A percentile compares a stretch with the other conserved stretches of the same genome.
Evolutionary conservation across 1,140 invertebrate genomes (phyloP).

Genomic region (Diorhabda elongata): DNA sequence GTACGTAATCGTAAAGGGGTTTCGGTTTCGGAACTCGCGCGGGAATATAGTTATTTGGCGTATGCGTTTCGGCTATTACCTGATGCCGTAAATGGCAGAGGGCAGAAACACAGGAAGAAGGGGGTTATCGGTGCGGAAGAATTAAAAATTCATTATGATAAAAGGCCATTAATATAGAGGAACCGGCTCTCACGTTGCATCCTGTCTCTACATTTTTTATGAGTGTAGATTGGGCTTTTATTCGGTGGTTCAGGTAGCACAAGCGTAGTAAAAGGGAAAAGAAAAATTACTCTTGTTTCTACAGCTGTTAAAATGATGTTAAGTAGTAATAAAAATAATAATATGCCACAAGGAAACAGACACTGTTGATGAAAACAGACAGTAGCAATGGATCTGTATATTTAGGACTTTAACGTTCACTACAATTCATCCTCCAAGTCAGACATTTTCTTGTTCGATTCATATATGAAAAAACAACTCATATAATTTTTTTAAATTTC

Average conservation of each 20-base stretch:
- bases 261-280: neutral
- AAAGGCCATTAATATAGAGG: neutral
- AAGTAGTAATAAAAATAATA: too few relatives aligned
- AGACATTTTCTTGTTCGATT: too few relatives aligned
- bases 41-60: neutral
- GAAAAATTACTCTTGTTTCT: neutral
- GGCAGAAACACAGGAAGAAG: conserved; percentile 1
- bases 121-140: conserved; percentile 1
- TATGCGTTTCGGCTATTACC: neutral
- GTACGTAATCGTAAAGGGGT: neutral
- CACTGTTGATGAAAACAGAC: too few relatives aligned
- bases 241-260: neutral
- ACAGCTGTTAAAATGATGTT: too few relatives aligned
- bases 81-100: neutral
- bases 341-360: too few relatives aligned
- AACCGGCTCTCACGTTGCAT: conserved; percentile 1
- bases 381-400: too few relatives aligned
- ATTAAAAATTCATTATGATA: conserved; percentile 3
- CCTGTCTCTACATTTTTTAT: conserved; percentile 2
- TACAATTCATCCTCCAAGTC: too few relatives aligned
- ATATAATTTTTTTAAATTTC: too few relatives aligned
- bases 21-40: neutral
- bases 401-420: too few relatives aligned
- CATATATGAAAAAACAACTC: too few relatives aligned
- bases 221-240: conserved; percentile 2